These are phyloP conservation scores for Celastrina argiolus DNA, from an alignment of 2,888 invertebrate genomes.

Conservation along the genomic window DNA sequence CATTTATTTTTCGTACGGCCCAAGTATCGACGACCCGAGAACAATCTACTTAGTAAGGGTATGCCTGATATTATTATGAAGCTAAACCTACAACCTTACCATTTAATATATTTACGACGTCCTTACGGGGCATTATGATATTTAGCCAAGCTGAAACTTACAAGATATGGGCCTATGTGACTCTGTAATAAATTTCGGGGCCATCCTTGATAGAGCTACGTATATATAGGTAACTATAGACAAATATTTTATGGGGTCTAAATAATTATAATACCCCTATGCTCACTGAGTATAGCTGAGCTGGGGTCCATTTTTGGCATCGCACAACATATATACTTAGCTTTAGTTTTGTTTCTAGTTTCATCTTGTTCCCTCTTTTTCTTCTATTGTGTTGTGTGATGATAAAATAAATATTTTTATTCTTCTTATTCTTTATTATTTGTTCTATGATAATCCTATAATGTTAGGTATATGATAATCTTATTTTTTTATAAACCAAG, in stretches of 20 bases:
- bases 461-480: too few species aligned
- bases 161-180: slow-evolving; percentile 11
- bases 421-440: too few species aligned
- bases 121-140: slow-evolving; percentile 10
- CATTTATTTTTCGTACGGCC: not conserved
- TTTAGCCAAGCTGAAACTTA: slow-evolving; percentile 22
- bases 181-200: slow-evolving; percentile 10
- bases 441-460: too few species aligned
- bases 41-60: not conserved
- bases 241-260: not conserved
- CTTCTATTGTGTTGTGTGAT: too few species aligned
- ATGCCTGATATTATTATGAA: not conserved
- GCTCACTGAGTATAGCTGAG: too few species aligned
- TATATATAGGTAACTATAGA: not conserved
- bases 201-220: not conserved
- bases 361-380: too few species aligned
- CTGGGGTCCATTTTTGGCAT: too few species aligned
- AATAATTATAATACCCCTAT: too few species aligned
- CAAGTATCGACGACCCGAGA: not conserved
- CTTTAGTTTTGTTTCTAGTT: too few species aligned
- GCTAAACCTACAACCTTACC: slow-evolving; percentile 1
- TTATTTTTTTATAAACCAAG: too few species aligned
- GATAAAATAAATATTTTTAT: too few species aligned
- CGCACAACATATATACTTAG: too few species aligned
- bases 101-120: slow-evolving; percentile 3